phyloP scores from a whole-genome alignment of 2,888 invertebrate genomes.

The Suillia variegata region DNA sequence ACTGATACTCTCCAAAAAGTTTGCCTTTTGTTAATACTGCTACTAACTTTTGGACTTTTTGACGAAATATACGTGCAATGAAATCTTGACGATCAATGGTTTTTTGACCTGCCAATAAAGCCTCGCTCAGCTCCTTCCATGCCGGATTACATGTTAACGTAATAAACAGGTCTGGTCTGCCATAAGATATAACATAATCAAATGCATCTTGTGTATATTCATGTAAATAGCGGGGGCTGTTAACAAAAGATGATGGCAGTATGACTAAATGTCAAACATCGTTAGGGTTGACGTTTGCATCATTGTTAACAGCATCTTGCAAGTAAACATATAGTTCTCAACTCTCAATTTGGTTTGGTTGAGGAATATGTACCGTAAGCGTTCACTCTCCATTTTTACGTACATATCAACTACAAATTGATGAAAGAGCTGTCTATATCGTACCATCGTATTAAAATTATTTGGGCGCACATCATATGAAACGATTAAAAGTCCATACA shows the following conservation, averaged over 20 bases:
- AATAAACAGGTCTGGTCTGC: slow-evolving; percentile 16
- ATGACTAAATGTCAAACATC: slow-evolving; percentile 21
- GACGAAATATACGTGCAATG: slow-evolving; percentile 26
- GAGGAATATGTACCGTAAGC: slow-evolving; percentile 41
- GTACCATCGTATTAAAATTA: slow-evolving; percentile 21
- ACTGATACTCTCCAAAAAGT: slow-evolving; percentile 31
- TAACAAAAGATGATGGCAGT: slow-evolving; percentile 14
- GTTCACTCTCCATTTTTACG: slow-evolving; percentile 50
- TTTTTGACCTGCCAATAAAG: slow-evolving; percentile 30
- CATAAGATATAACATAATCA: background rate
- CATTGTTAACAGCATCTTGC: slow-evolving; percentile 10
- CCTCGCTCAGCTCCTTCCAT: slow-evolving; percentile 26
- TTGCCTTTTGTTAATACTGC: slow-evolving; percentile 29
- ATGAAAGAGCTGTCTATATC: slow-evolving; percentile 16
- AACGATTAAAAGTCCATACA: slow-evolving; percentile 19
- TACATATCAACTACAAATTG: slow-evolving; percentile 51
- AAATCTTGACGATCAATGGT: slow-evolving; percentile 21
- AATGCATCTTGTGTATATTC: slow-evolving; percentile 2
- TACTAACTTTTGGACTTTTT: slow-evolving; percentile 28
- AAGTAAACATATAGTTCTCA: slow-evolving; percentile 11
- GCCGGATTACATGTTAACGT: slow-evolving; percentile 26
- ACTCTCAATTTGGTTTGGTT: slow-evolving; percentile 38
- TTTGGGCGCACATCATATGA: slow-evolving; percentile 19
- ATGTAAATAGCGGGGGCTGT: background rate
- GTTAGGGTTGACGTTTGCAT: slow-evolving; percentile 15